phyloP scores from a whole-genome alignment of 2,113 vertebrate genomes.

The Axis porcinus region DNA sequence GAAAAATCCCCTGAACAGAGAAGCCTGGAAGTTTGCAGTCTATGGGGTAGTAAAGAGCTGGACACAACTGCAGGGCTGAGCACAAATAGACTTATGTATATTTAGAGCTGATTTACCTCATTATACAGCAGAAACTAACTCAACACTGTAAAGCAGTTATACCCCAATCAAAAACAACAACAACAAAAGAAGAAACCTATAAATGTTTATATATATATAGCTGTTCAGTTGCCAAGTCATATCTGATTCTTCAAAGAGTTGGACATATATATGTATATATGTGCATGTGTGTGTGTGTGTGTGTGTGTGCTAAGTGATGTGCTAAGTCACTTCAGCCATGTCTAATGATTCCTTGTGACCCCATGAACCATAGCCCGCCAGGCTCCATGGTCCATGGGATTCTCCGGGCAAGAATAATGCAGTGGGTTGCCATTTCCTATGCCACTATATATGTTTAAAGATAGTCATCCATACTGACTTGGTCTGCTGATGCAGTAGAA shows the following conservation, averaged over 20 bases:
- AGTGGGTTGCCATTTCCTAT: neutral
- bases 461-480: neutral
- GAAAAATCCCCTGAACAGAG: neutral
- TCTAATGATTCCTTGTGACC: neutral
- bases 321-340: neutral
- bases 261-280: accelerated
- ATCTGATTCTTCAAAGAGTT: accelerated
- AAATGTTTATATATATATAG: neutral
- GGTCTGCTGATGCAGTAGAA: neutral
- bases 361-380: accelerated
- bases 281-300: neutral
- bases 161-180: neutral
- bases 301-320: neutral
- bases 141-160: neutral
- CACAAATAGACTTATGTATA: neutral
- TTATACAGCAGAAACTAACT: neutral
- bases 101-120: neutral
- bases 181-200: neutral
- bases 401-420: neutral
- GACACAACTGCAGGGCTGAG: neutral
- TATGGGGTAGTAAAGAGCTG: neutral
- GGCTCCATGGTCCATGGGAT: neutral
- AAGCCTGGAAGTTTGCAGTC: neutral
- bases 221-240: neutral
- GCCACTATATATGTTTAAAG: neutral